Base-by-base conservation (phyloP, 2,888 invertebrate species). In the Eupeodes latifasciatus region DNA sequence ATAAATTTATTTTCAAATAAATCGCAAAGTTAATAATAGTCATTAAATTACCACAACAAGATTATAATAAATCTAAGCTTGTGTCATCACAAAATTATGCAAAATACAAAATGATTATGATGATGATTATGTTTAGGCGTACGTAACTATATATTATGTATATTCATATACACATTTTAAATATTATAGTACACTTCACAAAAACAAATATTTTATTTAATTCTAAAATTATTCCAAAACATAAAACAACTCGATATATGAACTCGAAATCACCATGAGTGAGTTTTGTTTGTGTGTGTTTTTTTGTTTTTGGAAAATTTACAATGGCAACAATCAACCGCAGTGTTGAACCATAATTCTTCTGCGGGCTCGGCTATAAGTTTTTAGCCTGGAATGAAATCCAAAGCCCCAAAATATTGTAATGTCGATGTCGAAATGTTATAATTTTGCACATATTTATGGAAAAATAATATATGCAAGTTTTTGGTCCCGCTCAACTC, bases 341-440 rank as follows among this genome's bases (percentile, higher is more conserved):
- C 69, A 53, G 16, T 55, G 44, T 62, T 75, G 61, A 51, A 27
- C 55, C 67, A 40, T 69, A 79, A 79, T 40, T 79, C 79, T 55
- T 5, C 19, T 61, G 61, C 19, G 53, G 51, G 36, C 16, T 51
- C 36, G 51, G n/a, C 16, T 51, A 75, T 51, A 75, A 61, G 5
- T 75, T 75, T 53, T 49, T 55, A 69, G 16, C 40, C 9, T 11
- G 40, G 34, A 79, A 75, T 75, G 19, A 69, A 84, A 84, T 71
- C 64, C 75, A 75, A 76, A 80, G 57, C 79, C 72, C n/a, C 69
- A 59, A 61, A 74, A 75, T 79, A 69, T 64, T 75, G 69, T 84
- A 69, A 74, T 59, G 19, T 69, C 61, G 40, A 74, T 59, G 19
- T 74, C 53, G 40, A 61, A 66, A 40, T 71, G 55, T 49, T 77